Evolutionary conservation across 2,797 vertebrate species (phyloP).

Genomic region (Oreochromis mossambicus): DNA sequence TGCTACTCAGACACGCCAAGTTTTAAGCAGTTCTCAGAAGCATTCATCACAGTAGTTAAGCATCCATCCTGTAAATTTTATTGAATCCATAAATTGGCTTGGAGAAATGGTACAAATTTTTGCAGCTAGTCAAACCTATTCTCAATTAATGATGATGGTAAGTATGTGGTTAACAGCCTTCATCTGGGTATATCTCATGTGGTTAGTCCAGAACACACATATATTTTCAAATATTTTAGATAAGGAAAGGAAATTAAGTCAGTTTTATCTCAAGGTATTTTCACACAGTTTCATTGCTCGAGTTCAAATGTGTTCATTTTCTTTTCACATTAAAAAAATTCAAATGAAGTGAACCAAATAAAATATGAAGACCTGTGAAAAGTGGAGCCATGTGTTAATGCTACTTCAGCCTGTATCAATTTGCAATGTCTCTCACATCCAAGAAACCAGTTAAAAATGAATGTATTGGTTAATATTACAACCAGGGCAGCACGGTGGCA

Average conservation of each 20-base stretch:
- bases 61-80: background rate
- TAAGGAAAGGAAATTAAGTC: background rate
- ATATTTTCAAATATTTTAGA: background rate
- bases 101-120: background rate
- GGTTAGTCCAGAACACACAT: background rate
- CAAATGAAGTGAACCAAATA: background rate
- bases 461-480: background rate
- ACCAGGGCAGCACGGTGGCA: background rate
- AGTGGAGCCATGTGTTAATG: background rate
- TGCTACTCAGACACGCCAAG: background rate
- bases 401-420: background rate
- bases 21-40: background rate
- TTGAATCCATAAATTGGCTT: background rate
- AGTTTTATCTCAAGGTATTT: background rate
- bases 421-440: background rate
- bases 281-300: background rate
- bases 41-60: background rate
- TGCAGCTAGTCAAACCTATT: background rate
- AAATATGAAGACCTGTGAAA: background rate
- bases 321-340: background rate
- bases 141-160: background rate
- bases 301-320: background rate
- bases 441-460: rapidly evolving
- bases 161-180: background rate
- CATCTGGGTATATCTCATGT: background rate